Base-by-base conservation (phyloP, 2,888 invertebrate genomes). In the Drosophila emarginata region DNA sequence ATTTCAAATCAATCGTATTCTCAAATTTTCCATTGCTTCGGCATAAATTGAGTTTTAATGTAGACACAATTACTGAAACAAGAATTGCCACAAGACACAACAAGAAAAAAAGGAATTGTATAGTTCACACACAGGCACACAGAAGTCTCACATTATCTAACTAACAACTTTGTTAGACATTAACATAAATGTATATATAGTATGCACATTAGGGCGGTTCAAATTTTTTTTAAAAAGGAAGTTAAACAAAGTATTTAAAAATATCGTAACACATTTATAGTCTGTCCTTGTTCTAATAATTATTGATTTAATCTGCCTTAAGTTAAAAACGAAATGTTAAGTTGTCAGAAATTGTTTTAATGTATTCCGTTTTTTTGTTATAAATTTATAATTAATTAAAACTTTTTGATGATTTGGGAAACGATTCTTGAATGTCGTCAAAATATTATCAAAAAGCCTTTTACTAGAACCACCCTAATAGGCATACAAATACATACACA, bases 1-100 rank as follows among this genome's bases (percentile, higher is more conserved):
- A 82, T 81, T 79, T 81, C 68, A 21, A 45, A 45, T 45, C 45
- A 45, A 45, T 45, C 45, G 45, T 45, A 45, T 45, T 18, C 21
- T 45, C 11, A 62, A 18, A 69, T 52, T 59, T 40, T 61, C 45
- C 21, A 56, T 65, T 64, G 76, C 65, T 72, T 74, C 62, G 45
- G 63, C 64, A 75, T 72, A 81, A 84, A 84, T 85, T 82, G 87
- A 78, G 75, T 84, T 84, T 84, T 85, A 82, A 85, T 87, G 87
- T 87, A 81, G 57, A 61, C 66, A 53, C 45, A 45, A 45, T 45
- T 45, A 18, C 45, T 45, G 18, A 45, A 21, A 45, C 45, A 45
- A 64, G 57, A 67, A 70, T 67, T 69, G 69, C 57, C 21, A 26
- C 37, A 72, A 75, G 65, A 78, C 72, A 62, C n/a, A 37, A 28